Base-by-base conservation (phyloP, 2,113 vertebrate species). In the Halcyon senegalensis region DNA sequence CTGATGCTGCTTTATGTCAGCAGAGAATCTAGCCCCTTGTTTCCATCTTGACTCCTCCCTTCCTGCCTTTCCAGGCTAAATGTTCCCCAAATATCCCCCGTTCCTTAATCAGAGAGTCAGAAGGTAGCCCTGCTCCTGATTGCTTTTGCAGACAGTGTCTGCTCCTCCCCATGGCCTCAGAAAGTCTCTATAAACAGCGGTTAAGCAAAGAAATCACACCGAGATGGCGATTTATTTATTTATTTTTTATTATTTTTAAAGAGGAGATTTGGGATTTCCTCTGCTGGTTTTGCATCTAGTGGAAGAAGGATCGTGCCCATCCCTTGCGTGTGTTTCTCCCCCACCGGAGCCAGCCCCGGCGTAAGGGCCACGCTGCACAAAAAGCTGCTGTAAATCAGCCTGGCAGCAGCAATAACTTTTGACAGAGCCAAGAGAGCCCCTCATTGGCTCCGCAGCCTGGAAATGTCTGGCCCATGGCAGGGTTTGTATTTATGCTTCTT, bases 341-440 rank as follows among this genome's bases (percentile, higher is more conserved):
- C 6, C 17, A 6, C 5, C 1, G 3, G 63, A 73, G 21, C 21
- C 31, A 90, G 17, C 74, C 50, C 30, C 12, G 0, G n/a, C 1
- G 6, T 4, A 41, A 79, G 53, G 67, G 10, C 66, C 24, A 7
- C 2, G 3, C 14, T 24, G 64, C 91, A 81, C 84, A 93, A 90
- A 83, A 85, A 86, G 79, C 92, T 89, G 90, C 94, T 96, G 88
- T 74, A 96, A 93, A 92, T 96, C 90, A 92, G 14, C 70, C 76
- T 83, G 76, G 89, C 69, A 92, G 73, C 87, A 81, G 88, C 87
- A 81, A n/a, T 37, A 68, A 84, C 33, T 10, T 13, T 9, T 72
- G 76, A 39, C 85, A 84, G 92, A 13, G 1, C 55, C 72, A 10
- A 3, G 10, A 75, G 69, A 93, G 93, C 88, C 84, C 78, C 81